phyloP scores from a whole-genome alignment of 1,140 invertebrate species.

The Mesaphorura yosii region DNA sequence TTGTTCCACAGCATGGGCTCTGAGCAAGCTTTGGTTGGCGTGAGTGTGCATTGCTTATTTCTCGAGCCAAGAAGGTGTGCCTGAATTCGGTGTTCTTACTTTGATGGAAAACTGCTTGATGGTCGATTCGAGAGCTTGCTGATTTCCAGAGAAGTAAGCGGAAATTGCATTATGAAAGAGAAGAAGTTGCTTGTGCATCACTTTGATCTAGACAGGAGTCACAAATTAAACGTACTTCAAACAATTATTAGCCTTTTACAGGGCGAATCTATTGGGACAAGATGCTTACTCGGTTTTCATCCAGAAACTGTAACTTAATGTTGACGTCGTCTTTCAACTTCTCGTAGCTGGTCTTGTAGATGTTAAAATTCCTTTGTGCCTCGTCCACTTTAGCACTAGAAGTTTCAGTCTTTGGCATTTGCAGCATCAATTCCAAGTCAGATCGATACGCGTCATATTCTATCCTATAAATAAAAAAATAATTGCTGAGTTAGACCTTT shows the following conservation, averaged over 20 bases:
- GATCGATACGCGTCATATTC: slow-evolving; percentile 94
- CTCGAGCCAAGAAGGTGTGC: slow-evolving; percentile 63
- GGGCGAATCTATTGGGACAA: neutral
- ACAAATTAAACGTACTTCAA: too few relatives aligned
- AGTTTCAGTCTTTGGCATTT: slow-evolving; percentile 48
- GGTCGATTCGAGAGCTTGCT: slow-evolving; percentile 81
- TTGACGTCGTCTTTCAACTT: slow-evolving; percentile 78
- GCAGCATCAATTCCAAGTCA: slow-evolving; percentile 67
- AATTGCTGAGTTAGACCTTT: slow-evolving; percentile 9
- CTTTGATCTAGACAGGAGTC: slow-evolving; percentile 65
- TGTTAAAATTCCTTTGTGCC: slow-evolving; percentile 65
- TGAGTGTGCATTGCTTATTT: too few relatives aligned
- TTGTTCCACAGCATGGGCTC: too few relatives aligned
- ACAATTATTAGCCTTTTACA: too few relatives aligned
- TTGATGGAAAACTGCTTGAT: slow-evolving; percentile 92
- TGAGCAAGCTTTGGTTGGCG: too few relatives aligned
- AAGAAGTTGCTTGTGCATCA: slow-evolving; percentile 94
- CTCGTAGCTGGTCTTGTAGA: slow-evolving; percentile 80
- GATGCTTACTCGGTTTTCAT: slow-evolving; percentile 82
- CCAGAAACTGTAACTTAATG: slow-evolving; percentile 90
- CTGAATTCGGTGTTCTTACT: slow-evolving; percentile 59
- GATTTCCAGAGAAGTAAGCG: slow-evolving; percentile 92
- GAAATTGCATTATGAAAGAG: slow-evolving; percentile 92
- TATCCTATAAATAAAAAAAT: slow-evolving; percentile 50
- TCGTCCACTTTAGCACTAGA: slow-evolving; percentile 56